Evolutionary conservation across 2,797 vertebrate genomes (phyloP), one percentile per base, ranked within the genome.

Genomic region (Benthosema pterotum): DNA sequence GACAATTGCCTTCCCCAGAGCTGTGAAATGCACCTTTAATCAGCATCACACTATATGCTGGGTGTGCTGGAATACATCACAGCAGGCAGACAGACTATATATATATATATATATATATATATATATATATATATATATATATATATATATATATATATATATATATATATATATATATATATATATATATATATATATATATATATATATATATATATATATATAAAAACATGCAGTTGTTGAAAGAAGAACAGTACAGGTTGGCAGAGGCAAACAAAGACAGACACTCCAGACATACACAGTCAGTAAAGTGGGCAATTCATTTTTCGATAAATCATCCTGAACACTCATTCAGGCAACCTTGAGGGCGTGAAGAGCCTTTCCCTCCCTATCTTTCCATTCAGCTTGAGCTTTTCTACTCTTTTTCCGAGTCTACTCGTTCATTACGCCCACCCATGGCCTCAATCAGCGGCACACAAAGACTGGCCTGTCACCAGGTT

Each of bases 381-480:
- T 62, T 73, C 58, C 49, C 79, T 42, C 5, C 68, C 65, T 72
- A 49, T 17, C 66, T 43, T 50, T 62, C 52, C 15, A 46, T 68
- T 56, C 61, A 47, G 4, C 52, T 56, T 12, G 15, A 42, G 65
- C 52, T 58, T 72, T 59, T 54, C 47, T n/a, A 52, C 56, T 43
- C 42, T 73, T 67, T 70, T 74, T 74, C 53, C 28, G 7, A 69
- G 49, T 46, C 42, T 3, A 42, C 65, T 46, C 69, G 68, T 75
- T 75, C 63, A 48, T 67, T 46, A 67, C 25, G 2, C 28, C 71
- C 79, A 72, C 68, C 62, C 15, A 5, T 63, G 65, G 70, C 78
- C 75, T 81, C 75, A 80, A 86, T 86, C 81, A 84, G 80, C 78
- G 69, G 48, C 51, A 69, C 78, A 74, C 72, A 57, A 32, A 54